phyloP scores from a whole-genome alignment of 2,113 vertebrate species.

The Callipepla californica region DNA sequence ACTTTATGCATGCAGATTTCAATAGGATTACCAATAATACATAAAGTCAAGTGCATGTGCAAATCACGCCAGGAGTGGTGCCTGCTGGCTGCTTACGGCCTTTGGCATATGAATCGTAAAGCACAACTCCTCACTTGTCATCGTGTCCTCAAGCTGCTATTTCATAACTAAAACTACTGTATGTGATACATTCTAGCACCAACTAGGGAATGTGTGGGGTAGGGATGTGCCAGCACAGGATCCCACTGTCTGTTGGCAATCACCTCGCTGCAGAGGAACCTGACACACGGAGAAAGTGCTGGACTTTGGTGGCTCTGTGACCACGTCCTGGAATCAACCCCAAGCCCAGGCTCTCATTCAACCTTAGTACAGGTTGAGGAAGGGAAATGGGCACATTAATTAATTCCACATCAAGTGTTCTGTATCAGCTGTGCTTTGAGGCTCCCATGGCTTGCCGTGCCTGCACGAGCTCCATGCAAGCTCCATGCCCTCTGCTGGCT shows the following conservation, averaged over 20 bases:
- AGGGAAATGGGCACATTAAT: accelerated
- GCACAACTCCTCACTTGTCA: neutral
- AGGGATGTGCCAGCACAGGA: accelerated
- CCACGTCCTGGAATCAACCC: accelerated
- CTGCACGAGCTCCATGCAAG: constrained; percentile 68
- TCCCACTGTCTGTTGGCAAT: neutral
- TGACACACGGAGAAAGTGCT: neutral
- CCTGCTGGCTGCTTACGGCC: neutral
- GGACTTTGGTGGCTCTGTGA: neutral
- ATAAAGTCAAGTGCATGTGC: neutral
- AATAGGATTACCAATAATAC: neutral
- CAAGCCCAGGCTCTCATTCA: neutral
- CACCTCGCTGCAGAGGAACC: neutral
- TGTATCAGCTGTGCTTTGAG: accelerated
- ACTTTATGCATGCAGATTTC: constrained; percentile 18
- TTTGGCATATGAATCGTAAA: neutral
- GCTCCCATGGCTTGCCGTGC: neutral
- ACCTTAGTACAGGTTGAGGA: neutral
- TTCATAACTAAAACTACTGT: neutral
- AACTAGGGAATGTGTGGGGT: neutral
- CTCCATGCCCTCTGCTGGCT: constrained; percentile 79
- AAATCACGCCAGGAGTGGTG: neutral
- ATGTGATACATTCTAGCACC: neutral
- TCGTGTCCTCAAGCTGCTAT: neutral
- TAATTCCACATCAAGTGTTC: neutral